Conservation (phyloP, 2,888 invertebrate species). For the Lepidochrysops patricia region DNA sequence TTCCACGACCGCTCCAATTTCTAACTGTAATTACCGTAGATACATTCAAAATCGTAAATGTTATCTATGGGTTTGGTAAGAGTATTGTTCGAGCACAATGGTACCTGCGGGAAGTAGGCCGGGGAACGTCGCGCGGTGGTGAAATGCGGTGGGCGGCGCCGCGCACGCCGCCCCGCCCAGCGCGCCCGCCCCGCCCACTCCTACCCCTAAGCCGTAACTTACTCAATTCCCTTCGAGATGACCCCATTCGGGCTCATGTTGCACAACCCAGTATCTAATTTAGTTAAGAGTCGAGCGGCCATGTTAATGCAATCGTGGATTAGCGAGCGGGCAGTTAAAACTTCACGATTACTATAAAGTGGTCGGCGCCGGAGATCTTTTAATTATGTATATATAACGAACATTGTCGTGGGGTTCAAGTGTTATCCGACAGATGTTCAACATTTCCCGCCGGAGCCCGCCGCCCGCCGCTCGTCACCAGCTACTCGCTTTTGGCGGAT, state of each 20-base stretch:
- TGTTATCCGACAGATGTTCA: slow-evolving; percentile 22
- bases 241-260: slow-evolving; percentile 47
- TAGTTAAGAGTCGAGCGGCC: slow-evolving; percentile 21
- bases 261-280: slow-evolving; percentile 37
- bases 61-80: slow-evolving; percentile 66
- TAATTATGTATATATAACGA: slow-evolving; percentile 36
- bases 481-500: slow-evolving; percentile 20
- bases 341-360: slow-evolving; percentile 47
- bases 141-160: slow-evolving; percentile 67
- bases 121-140: slow-evolving; percentile 54
- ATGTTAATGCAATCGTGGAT: slow-evolving; percentile 35
- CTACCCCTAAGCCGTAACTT: slow-evolving; percentile 49
- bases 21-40: slow-evolving; percentile 25
- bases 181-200: slow-evolving; percentile 59
- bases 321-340: slow-evolving; percentile 43
- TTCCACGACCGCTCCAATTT: slow-evolving; percentile 17
- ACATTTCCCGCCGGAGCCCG: slow-evolving; percentile 17
- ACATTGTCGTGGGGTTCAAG: slow-evolving; percentile 26
- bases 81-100: slow-evolving; percentile 66
- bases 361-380: slow-evolving; percentile 35
- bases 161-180: slow-evolving; percentile 67
- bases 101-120: slow-evolving; percentile 67
- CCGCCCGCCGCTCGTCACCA: slow-evolving; percentile 16
- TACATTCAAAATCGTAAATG: slow-evolving; percentile 36
- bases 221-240: slow-evolving; percentile 48